Percentiles rank a stretch among this genome's conserved stretches.
These are phyloP conservation scores for Rhodinocichla rosea DNA, from an alignment of 2,113 vertebrate genomes.

Conservation along the genomic window DNA sequence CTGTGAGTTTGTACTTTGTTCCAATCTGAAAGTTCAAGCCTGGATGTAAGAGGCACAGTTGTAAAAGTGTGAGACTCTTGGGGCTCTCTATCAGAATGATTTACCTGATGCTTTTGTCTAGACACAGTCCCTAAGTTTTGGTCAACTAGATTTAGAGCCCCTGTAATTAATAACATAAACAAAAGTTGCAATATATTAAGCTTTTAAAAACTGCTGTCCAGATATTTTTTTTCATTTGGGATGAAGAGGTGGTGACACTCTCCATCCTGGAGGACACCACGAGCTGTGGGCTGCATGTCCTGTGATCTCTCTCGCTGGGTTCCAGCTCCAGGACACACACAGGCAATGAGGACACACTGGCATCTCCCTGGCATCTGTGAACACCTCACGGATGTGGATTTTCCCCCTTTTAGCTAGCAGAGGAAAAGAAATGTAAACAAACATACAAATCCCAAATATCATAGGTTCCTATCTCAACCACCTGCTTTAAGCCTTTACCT, in stretches of 20 bases:
- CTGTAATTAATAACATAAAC: neutral
- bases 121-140: fast-evolving
- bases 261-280: fast-evolving
- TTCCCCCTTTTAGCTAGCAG: neutral
- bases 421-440: no score
- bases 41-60: neutral
- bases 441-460: fast-evolving
- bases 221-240: neutral
- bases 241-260: no score
- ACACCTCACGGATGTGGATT: fast-evolving
- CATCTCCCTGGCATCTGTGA: neutral
- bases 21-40: neutral
- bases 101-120: neutral
- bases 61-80: neutral
- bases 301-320: fast-evolving
- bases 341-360: fast-evolving
- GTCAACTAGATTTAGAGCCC: neutral
- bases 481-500: neutral
- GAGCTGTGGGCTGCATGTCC: fast-evolving
- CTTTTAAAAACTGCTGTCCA: fast-evolving
- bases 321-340: fast-evolving
- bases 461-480: fast-evolving
- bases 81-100: neutral
- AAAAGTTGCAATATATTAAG: neutral
- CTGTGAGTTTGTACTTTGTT: neutral